These are phyloP conservation scores for Parasteatoda lunata DNA, from an alignment of 2,888 invertebrate species.

Conservation along the genomic window DNA sequence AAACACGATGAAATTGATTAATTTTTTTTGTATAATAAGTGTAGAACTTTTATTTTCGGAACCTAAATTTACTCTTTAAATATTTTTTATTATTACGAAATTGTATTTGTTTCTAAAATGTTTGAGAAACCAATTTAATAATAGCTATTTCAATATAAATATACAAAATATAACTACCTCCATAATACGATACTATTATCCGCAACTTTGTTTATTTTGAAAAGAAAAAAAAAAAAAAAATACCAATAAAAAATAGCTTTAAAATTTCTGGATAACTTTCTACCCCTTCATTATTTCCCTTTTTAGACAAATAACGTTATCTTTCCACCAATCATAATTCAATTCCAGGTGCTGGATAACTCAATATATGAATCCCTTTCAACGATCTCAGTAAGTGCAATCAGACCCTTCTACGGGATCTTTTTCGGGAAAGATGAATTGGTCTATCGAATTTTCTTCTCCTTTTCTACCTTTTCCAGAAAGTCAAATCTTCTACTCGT, in stretches of 20 bases:
- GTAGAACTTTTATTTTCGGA: no score
- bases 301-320: conserved; percentile 22
- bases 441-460: conserved; percentile 35
- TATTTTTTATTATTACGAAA: no score
- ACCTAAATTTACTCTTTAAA: no score
- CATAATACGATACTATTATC: neutral
- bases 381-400: conserved; percentile 13
- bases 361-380: conserved; percentile 18
- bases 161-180: no score
- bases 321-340: conserved; percentile 33
- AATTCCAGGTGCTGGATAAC: conserved; percentile 40
- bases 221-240: neutral
- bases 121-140: no score
- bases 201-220: neutral
- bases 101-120: no score
- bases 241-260: neutral
- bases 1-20: no score
- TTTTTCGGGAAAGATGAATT: conserved; percentile 27
- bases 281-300: neutral
- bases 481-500: conserved; percentile 1
- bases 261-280: neutral
- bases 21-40: no score
- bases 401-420: conserved; percentile 9
- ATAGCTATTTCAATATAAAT: no score
- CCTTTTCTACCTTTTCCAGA: conserved; percentile 17